Evolutionary conservation across 2,888 invertebrate genomes (phyloP).

Genomic region (Uloborus plumipes): DNA sequence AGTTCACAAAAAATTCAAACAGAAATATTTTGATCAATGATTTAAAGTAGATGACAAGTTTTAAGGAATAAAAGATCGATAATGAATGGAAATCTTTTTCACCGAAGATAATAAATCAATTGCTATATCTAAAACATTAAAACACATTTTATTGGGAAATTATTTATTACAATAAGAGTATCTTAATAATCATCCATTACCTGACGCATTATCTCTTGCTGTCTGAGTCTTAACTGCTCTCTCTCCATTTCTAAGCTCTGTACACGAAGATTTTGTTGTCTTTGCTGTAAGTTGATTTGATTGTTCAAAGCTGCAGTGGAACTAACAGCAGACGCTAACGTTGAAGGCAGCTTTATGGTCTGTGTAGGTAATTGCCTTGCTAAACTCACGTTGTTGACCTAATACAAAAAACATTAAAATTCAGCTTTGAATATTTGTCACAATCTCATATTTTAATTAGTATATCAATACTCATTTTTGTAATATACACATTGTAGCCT

Average conservation of each 20-base stretch:
- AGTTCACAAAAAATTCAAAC: too few relatives aligned
- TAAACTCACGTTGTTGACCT: constrained; percentile 21
- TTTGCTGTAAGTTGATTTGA: constrained; percentile 75
- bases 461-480: neutral
- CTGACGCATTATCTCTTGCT: constrained; percentile 90
- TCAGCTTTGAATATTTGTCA: neutral
- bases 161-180: too few relatives aligned
- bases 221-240: constrained; percentile 88
- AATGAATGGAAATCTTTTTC: too few relatives aligned
- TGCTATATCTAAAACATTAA: too few relatives aligned
- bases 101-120: too few relatives aligned
- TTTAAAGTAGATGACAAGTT: too few relatives aligned
- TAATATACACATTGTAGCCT: too few relatives aligned
- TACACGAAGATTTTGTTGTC: constrained; percentile 78
- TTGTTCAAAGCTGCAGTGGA: constrained; percentile 63
- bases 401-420: constrained; percentile 9
- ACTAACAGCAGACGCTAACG: constrained; percentile 42
- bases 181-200: constrained; percentile 72
- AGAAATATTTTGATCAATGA: too few relatives aligned
- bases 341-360: constrained; percentile 49
- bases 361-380: constrained; percentile 48
- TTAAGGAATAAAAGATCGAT: too few relatives aligned
- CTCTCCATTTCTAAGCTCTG: constrained; percentile 83
- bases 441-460: neutral
- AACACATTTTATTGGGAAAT: too few relatives aligned